Evolutionary conservation across 2,797 vertebrate genomes (phyloP), one percentile per base, ranked within the genome.

Genomic region (Pangasius djambal): DNA sequence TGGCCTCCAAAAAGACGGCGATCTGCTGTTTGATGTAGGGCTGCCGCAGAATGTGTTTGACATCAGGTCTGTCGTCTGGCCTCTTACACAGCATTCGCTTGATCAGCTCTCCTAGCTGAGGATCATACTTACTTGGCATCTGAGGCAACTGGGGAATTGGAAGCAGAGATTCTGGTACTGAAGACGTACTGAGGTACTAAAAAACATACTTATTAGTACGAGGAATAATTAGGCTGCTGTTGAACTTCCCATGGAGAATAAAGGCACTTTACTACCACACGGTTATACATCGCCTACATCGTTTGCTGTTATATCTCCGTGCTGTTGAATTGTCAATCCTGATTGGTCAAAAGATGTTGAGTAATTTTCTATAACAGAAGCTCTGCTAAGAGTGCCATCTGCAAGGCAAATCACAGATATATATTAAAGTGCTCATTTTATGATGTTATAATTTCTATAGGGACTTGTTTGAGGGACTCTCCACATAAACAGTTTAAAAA

Each of bases 21-120:
- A 99, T 99, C 88, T 99, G 98, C 40, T 92, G 95, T 93, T 98
- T 99, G 94, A 99, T 98, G 90, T 97, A 99, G 0, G 97, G 96
- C 90, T 99, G 98, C n/a, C 98, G 94, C 65, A 99, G 95, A 92
- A 99, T 97, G 85, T 96, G 96, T 90, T 95, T 98, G 81, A 99
- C 97, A 40, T 97, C 98, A 0, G 98, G 98, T 86, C 99, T 96
- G 87, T 98, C 97, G 86, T 99, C 99, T 20, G 99, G 98, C 86
- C 93, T 97, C 93, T 97, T 98, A 92, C 96, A 98, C 91, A 99
- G 94, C 99, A 99, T 99, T 83, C 96, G 96, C 93, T 94, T 97
- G 91, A 99, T 98, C 90, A 99, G 94, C 87, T 97, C 96, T 83
- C 97, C 97, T 88, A 99, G 93, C 91, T 97, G 97, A 61, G 96